Evolutionary conservation across 2,888 invertebrate species (phyloP).

Genomic region (Brachypalpus laphriformis): DNA sequence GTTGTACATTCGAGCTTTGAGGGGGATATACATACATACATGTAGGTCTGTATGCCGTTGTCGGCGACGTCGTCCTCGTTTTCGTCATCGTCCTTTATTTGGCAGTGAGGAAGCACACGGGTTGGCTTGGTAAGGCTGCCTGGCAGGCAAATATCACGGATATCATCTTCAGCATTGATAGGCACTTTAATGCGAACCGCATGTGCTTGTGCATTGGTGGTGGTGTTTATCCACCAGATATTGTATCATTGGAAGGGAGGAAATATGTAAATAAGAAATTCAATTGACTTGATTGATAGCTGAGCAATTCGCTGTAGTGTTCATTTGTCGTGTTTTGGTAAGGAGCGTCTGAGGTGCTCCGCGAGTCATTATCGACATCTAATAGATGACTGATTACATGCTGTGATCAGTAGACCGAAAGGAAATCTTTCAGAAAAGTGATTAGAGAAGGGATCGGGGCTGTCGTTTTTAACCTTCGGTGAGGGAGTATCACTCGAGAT

Average conservation of each 20-base stretch:
- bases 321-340: slow-evolving; percentile 22
- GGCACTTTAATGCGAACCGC: slow-evolving; percentile 25
- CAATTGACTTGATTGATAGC: slow-evolving; percentile 53
- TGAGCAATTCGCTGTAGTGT: slow-evolving; percentile 22
- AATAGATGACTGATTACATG: background rate
- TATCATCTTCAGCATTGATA: slow-evolving; percentile 36
- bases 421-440: no score
- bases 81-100: background rate
- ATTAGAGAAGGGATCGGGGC: no score
- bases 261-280: slow-evolving; percentile 39
- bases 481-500: no score
- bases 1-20: slow-evolving; percentile 1
- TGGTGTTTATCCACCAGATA: slow-evolving; percentile 35
- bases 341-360: slow-evolving; percentile 1
- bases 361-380: background rate
- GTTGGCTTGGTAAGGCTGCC: background rate
- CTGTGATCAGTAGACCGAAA: background rate
- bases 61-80: background rate
- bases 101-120: background rate
- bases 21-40: background rate
- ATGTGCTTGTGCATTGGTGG: slow-evolving; percentile 1
- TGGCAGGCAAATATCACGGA: slow-evolving; percentile 31
- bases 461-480: no score
- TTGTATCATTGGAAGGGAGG: slow-evolving; percentile 7
- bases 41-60: background rate